A percentile compares a stretch with the other conserved stretches of the same genome.
Conservation (phyloP, 2,888 invertebrate genomes). For the Sycophila texana region DNA sequence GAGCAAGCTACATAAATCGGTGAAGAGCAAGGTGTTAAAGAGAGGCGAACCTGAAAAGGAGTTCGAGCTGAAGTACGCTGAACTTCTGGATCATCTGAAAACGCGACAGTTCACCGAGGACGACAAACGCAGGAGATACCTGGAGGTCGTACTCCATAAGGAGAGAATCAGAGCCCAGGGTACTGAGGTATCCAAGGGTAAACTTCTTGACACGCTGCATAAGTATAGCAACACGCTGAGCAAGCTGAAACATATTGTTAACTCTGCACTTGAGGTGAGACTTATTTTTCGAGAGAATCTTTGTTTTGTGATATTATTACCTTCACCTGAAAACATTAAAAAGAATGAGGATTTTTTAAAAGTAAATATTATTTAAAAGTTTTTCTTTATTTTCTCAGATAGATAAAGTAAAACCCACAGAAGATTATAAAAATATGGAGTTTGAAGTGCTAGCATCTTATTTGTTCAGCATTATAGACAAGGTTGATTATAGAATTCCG, state of each 20-base stretch:
- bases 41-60: conserved; percentile 23
- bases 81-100: conserved; percentile 15
- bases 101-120: conserved; percentile 4
- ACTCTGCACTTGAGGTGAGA: conserved; percentile 64
- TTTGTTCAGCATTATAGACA: conserved; percentile 57
- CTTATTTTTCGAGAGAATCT: background rate
- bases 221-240: conserved; percentile 59
- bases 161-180: conserved; percentile 59
- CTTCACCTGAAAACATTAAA: no score
- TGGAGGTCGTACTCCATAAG: conserved; percentile 61
- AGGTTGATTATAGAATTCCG: conserved; percentile 18
- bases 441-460: conserved; percentile 57
- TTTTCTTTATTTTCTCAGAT: background rate
- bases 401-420: background rate
- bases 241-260: conserved; percentile 63
- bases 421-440: conserved; percentile 59
- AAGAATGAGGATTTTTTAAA: background rate
- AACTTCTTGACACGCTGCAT: conserved; percentile 55
- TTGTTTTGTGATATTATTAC: no score
- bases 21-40: conserved; percentile 46
- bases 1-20: conserved; percentile 38
- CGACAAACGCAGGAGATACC: conserved; percentile 46
- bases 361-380: no score
- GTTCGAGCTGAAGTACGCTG: conserved; percentile 48
- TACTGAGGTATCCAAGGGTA: conserved; percentile 54